These are phyloP conservation scores for Callimorpha dominula DNA, from an alignment of 2,888 invertebrate species.

Conservation along the genomic window DNA sequence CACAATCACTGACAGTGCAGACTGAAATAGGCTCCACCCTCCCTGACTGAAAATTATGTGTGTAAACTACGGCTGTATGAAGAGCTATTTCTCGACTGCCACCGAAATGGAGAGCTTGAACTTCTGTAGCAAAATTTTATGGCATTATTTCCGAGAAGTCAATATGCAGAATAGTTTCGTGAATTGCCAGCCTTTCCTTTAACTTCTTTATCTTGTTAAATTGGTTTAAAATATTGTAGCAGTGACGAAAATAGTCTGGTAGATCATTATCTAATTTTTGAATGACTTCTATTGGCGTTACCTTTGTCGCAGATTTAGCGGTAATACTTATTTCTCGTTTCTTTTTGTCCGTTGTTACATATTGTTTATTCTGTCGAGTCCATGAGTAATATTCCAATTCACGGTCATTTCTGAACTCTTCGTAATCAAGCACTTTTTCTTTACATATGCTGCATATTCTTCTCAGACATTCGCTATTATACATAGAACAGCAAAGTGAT, in stretches of 20 bases:
- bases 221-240: constrained; percentile 17
- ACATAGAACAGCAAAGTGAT: constrained; percentile 5
- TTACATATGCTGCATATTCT: constrained; percentile 1
- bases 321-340: constrained; percentile 30
- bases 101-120: constrained; percentile 45
- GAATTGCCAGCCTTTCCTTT: constrained; percentile 18
- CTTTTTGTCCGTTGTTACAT: background rate
- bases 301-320: background rate
- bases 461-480: background rate
- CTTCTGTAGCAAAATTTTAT: constrained; percentile 40
- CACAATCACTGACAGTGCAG: too few relatives aligned
- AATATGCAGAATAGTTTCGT: constrained; percentile 35
- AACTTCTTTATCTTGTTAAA: constrained; percentile 21
- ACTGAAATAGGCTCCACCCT: constrained; percentile 12
- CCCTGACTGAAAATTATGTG: constrained; percentile 29
- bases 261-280: constrained; percentile 3
- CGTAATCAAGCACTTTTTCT: constrained; percentile 1
- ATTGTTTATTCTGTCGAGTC: constrained; percentile 4
- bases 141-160: constrained; percentile 49
- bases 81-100: constrained; percentile 38
- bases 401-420: background rate
- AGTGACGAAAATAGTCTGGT: constrained; percentile 16
- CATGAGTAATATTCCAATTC: constrained; percentile 6
- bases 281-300: constrained; percentile 11
- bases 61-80: constrained; percentile 42